Percentiles rank a stretch among this genome's conserved stretches.
Evolutionary conservation across 2,888 invertebrate species (phyloP).

Genomic region (Lepidocyrtoides sp.): DNA sequence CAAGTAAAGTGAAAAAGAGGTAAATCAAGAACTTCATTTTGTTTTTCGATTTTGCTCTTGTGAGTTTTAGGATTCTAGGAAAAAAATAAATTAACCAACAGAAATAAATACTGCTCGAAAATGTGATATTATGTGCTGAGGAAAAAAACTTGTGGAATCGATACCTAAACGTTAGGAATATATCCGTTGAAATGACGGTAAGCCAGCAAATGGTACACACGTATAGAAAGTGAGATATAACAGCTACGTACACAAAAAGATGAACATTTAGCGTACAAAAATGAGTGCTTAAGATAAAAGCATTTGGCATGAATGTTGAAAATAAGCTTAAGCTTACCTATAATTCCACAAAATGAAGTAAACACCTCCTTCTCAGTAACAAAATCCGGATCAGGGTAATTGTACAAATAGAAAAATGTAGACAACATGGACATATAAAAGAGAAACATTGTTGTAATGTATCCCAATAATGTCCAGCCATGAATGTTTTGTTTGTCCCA

Average conservation of each 20-base stretch:
- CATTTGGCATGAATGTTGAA: not conserved
- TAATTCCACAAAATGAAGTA: slow-evolving; percentile 50
- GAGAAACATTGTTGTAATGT: slow-evolving; percentile 63
- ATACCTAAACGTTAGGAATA: slow-evolving; percentile 80
- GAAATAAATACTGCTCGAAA: not conserved
- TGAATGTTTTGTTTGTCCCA: slow-evolving; percentile 82
- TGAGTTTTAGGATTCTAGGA: slow-evolving; percentile 71
- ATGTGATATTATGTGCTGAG: not conserved
- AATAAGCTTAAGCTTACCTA: slow-evolving; percentile 48
- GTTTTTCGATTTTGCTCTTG: slow-evolving; percentile 56
- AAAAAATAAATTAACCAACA: not conserved
- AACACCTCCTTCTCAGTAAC: slow-evolving; percentile 19
- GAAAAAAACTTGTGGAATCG: not conserved
- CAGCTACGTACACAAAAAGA: slow-evolving; percentile 42
- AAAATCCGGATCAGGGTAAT: slow-evolving; percentile 38
- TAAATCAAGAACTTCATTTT: slow-evolving; percentile 71
- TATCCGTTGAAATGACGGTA: slow-evolving; percentile 77
- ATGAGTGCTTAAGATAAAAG: too few species aligned
- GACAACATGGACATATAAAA: slow-evolving; percentile 60
- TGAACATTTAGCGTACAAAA: too few species aligned
- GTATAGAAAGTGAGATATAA: slow-evolving; percentile 76
- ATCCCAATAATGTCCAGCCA: slow-evolving; percentile 69
- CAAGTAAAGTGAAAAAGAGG: slow-evolving; percentile 57
- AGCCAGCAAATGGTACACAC: slow-evolving; percentile 78
- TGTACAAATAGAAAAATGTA: slow-evolving; percentile 60